Conservation (phyloP, 2,888 invertebrate genomes). For the Phymatocera aterrima region DNA sequence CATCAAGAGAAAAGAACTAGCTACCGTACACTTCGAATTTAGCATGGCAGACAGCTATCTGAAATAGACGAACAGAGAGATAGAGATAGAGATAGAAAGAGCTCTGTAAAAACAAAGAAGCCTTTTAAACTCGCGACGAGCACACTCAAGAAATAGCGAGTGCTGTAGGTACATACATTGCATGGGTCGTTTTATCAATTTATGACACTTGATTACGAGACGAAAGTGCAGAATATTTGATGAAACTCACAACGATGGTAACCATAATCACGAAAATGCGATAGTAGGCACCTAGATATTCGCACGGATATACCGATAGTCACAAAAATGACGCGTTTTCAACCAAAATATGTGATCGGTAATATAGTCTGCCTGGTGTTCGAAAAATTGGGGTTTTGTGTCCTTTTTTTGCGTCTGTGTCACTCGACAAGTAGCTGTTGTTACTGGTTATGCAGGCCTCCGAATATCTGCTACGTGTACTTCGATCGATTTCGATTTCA, state of each 20-base stretch:
- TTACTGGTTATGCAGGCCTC: too few species aligned
- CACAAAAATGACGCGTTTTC: too few species aligned
- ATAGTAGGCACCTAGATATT: background rate
- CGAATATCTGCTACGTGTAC: too few species aligned
- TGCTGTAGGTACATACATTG: background rate
- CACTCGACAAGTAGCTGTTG: too few species aligned
- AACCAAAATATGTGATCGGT: too few species aligned
- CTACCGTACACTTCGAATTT: conserved; percentile 1
- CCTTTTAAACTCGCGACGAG: background rate
- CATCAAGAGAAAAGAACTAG: background rate
- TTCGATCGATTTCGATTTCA: too few species aligned
- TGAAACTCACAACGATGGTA: background rate
- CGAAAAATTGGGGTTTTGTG: too few species aligned
- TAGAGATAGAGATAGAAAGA: background rate
- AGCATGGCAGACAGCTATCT: conserved; percentile 12
- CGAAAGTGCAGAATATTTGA: background rate
- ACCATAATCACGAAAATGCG: background rate
- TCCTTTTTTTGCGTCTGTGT: too few species aligned
- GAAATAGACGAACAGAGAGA: background rate
- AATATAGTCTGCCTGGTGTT: too few species aligned
- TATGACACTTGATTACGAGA: background rate
- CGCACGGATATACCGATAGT: too few species aligned
- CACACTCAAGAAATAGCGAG: background rate
- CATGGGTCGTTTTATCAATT: background rate
- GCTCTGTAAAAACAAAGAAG: background rate